These are phyloP conservation scores for Mylabris sibirica DNA, from an alignment of 2,888 invertebrate genomes.

Conservation along the genomic window DNA sequence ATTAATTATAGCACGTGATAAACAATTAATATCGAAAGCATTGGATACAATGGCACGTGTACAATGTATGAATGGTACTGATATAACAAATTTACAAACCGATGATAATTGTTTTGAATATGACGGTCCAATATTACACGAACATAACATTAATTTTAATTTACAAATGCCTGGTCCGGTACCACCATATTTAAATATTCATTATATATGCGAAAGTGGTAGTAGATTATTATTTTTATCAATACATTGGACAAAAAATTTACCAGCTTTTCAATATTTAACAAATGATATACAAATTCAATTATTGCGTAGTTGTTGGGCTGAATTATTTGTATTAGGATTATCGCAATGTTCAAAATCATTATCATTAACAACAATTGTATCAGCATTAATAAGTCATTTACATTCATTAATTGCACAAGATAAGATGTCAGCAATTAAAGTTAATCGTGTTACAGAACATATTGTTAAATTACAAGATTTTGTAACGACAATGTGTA, in stretches of 20 bases:
- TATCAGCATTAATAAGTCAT: constrained; percentile 83
- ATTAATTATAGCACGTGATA: constrained; percentile 69
- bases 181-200: constrained; percentile 89
- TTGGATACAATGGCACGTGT: constrained; percentile 72
- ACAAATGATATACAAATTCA: constrained; percentile 85
- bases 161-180: constrained; percentile 80
- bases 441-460: constrained; percentile 76
- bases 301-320: constrained; percentile 88
- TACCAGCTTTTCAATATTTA: constrained; percentile 82
- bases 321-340: constrained; percentile 89
- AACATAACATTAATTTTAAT: constrained; percentile 76
- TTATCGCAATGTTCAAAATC: constrained; percentile 85
- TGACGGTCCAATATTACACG: constrained; percentile 72
- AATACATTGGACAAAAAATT: constrained; percentile 88
- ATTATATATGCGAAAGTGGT: constrained; percentile 95
- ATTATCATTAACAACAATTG: constrained; percentile 79
- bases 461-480: constrained; percentile 85
- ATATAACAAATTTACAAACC: constrained; percentile 49
- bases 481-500: constrained; percentile 77
- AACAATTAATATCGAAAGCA: constrained; percentile 70
- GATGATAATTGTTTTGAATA: constrained; percentile 57
- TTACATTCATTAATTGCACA: constrained; percentile 77
- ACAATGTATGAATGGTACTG: constrained; percentile 57
- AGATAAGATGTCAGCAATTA: constrained; percentile 79
- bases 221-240: constrained; percentile 89